phyloP scores from a whole-genome alignment of 2,113 vertebrate species.

The Leiothrix lutea region DNA sequence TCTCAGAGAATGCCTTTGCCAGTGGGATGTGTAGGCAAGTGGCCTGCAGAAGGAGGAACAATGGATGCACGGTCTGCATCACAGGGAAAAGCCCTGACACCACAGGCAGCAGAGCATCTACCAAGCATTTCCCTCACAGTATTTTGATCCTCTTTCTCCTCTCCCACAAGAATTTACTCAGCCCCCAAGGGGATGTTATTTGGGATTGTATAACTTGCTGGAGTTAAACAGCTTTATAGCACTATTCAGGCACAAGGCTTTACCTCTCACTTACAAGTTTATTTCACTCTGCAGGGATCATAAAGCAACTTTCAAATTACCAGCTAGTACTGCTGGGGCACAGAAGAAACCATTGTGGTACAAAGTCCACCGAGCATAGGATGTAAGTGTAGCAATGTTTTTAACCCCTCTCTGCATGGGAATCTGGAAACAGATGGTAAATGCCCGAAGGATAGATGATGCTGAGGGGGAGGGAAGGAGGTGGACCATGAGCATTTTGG shows the following conservation, averaged over 20 bases:
- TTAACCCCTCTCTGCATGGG: background rate
- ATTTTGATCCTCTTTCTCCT: background rate
- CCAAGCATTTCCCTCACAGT: accelerated
- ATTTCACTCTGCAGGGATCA: constrained; percentile 47
- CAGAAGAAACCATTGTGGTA: constrained; percentile 14
- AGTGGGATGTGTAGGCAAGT: background rate
- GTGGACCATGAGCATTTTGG: background rate
- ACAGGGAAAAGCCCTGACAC: background rate
- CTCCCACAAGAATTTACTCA: constrained; percentile 32
- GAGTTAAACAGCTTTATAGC: constrained; percentile 47
- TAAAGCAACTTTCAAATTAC: constrained; percentile 55
- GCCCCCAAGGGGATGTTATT: background rate
- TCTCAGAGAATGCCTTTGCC: background rate
- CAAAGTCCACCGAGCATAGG: background rate
- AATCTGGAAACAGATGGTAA: background rate
- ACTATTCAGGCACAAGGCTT: constrained; percentile 28
- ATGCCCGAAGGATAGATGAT: background rate
- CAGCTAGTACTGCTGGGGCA: background rate
- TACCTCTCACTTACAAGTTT: constrained; percentile 41
- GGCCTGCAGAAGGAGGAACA: background rate
- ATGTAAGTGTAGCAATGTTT: background rate
- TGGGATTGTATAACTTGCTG: background rate
- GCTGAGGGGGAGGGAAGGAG: background rate
- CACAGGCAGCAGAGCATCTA: background rate
- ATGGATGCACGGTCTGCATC: background rate